Conservation (phyloP, 2,797 vertebrate species). For the Thunnus albacares region DNA sequence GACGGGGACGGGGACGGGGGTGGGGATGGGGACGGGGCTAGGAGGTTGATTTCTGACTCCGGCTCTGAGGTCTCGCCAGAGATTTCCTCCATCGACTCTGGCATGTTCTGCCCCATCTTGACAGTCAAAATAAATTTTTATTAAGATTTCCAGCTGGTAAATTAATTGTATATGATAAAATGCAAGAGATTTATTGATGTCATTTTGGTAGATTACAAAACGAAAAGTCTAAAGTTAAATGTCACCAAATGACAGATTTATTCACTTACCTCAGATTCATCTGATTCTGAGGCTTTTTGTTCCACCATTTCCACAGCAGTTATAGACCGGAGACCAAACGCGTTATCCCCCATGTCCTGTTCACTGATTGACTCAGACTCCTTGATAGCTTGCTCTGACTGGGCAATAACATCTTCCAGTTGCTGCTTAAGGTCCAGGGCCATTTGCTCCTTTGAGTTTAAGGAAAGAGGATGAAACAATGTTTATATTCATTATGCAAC, state of each 20-base stretch:
- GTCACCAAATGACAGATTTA: not conserved
- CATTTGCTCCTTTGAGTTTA: slow-evolving; percentile 19
- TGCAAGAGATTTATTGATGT: not conserved
- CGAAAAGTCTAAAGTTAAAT: too few relatives aligned
- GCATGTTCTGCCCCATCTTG: slow-evolving; percentile 9
- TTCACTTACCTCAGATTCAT: slow-evolving; percentile 82
- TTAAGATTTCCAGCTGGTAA: not conserved
- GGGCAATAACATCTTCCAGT: slow-evolving; percentile 65
- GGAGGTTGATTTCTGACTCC: not conserved
- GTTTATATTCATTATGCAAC: not conserved
- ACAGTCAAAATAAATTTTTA: not conserved
- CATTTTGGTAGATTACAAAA: not conserved
- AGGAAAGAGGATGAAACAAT: not conserved
- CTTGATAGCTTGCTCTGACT: slow-evolving; percentile 31
- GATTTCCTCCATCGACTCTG: slow-evolving; percentile 33
- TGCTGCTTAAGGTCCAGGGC: slow-evolving; percentile 65
- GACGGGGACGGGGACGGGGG: too few relatives aligned
- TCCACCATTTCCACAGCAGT: slow-evolving; percentile 53
- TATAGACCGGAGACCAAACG: slow-evolving; percentile 83
- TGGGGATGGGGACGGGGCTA: too few relatives aligned
- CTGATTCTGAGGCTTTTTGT: slow-evolving; percentile 58
- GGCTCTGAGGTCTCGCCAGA: not conserved
- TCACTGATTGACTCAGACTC: slow-evolving; percentile 75
- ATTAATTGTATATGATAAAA: not conserved
- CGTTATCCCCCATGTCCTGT: slow-evolving; percentile 84